Base-by-base conservation (phyloP, 2,888 invertebrate genomes). In the Mythimna loreyi region DNA sequence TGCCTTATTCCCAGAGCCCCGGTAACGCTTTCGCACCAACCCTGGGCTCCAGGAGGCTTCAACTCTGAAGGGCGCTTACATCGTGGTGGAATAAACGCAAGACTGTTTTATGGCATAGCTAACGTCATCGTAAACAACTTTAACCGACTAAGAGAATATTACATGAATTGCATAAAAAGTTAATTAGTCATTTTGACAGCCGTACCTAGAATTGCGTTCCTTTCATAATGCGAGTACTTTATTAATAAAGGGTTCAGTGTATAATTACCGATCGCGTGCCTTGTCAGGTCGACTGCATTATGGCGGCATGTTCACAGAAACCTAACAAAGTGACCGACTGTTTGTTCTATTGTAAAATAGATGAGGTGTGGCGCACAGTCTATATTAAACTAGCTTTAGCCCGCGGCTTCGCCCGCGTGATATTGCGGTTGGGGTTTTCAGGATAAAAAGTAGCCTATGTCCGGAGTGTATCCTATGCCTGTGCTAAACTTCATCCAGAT, bases 231-330 rank as follows among this genome's bases (percentile, higher is more conserved):
- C 13, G 55, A 59, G 49, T 36, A 43, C 19, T 58, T 72, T 70
- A 70, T 49, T 59, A 58, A 72, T 68, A 59, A 36, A 45, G 45
- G 23, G 19, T 30, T 50, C 11, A 36, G 43, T 43, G 6, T 63
- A 40, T 63, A 47, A 56, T 75, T 73, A 65, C 56, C 19, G 80
- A 65, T 75, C 59, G 75, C 75, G 75, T 79, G 75, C 2, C 25
- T 16, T 49, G 25, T 45, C 62, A 30, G 16, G 49, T 21, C 33
- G 56, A 47, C 80, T 65, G 75, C 75, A 75, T 60, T 57, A 60
- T 40, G 63, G 49, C 59, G 21, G 55, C 50, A 19, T 52, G 23
- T 79, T 73, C 66, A 60, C 23, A 79, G 65, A 49, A 73, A 47
- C n/a, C 21, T 56, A n/a, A 59, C 49, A 50, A 78, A 57, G 25